Evolutionary conservation across 2,797 vertebrate genomes (phyloP), one percentile per base, ranked within the genome.

Genomic region (Eulemur mongoz): DNA sequence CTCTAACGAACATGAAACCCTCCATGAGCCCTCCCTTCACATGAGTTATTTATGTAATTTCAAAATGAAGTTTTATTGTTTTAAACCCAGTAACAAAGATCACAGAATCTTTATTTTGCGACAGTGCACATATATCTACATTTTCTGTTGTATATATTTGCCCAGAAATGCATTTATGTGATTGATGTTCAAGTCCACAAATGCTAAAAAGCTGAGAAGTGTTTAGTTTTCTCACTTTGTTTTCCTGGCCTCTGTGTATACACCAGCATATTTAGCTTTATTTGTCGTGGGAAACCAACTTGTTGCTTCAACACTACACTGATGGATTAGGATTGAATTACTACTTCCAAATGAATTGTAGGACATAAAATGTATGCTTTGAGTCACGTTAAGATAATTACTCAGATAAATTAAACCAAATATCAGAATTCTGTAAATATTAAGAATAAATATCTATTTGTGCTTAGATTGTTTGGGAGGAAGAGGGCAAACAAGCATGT

Each of bases 211-310:
- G 43, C 83, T 95, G 52, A 8, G 75, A 89, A 82, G 20, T 50
- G 83, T 80, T 90, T 65, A 10, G 35, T 86, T 97, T 90, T 86
- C 86, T 93, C 59, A 20, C 40, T 89, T 88, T 89, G 69, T 93
- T 93, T 93, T 38, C 54, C 48, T 85, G 61, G 14, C 40, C 52
- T 13, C 57, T 50, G 48, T 63, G n/a, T 86, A 30, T 10, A 69
- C 1, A 67, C 22, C 38, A 69, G 43, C 43, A 38, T 38, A 54
- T 81, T 73, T 20, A 73, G 27, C 43, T 86, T 67, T 83, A 54
- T 73, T 63, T 84, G 94, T 86, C 75, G 9, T 52, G 57, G 13
- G 23, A 91, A 92, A 70, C n/a, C 11, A 30, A 73, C 22, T 87
- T 59, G 12, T 90, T 35, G 48, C 17, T 35, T 87, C 59, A 81